Evolutionary conservation across 2,888 invertebrate genomes (phyloP).

Genomic region (Galerucella calmariensis): DNA sequence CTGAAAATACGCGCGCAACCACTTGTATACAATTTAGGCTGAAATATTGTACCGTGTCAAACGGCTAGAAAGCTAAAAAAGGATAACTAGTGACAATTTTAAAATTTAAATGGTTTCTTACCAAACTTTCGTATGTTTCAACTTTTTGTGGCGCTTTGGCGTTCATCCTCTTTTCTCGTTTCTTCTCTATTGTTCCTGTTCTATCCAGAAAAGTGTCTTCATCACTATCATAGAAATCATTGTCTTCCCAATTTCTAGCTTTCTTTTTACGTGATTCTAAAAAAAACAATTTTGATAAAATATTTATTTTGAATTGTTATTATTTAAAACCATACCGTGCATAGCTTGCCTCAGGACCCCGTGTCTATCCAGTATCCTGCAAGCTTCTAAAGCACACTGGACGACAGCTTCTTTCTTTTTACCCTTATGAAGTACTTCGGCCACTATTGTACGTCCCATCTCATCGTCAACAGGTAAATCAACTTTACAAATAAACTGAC

Average conservation of each 20-base stretch:
- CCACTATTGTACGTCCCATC: conserved; percentile 79
- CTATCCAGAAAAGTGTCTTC: conserved; percentile 96
- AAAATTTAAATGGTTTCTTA: conserved; percentile 57
- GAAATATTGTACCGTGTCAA: too few species aligned
- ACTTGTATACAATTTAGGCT: too few species aligned
- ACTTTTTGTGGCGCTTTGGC: conserved; percentile 71
- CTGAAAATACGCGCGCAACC: too few species aligned
- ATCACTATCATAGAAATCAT: conserved; percentile 94
- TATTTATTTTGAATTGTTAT: conserved; percentile 15
- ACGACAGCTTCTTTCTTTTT: conserved; percentile 95
- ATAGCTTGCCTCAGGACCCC: conserved; percentile 87
- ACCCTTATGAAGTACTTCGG: conserved; percentile 88
- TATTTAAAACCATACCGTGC: conserved; percentile 71
- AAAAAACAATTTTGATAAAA: conserved; percentile 30
- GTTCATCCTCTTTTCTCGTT: conserved; percentile 82
- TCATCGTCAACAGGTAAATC: conserved; percentile 85
- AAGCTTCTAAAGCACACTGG: conserved; percentile 95
- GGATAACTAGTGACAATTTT: too few species aligned
- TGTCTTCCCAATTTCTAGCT: conserved; percentile 81
- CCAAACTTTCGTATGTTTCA: conserved; percentile 76
- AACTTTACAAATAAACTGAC: conserved; percentile 87
- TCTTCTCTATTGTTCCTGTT: conserved; percentile 91
- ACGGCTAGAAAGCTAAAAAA: too few species aligned
- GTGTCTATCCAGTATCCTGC: conserved; percentile 87
- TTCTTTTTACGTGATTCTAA: conserved; percentile 85